A percentile compares a stretch with the other conserved stretches of the same genome.
These are phyloP conservation scores for Drosophila prosaltans DNA, from an alignment of 1,140 invertebrate genomes.

Conservation along the genomic window DNA sequence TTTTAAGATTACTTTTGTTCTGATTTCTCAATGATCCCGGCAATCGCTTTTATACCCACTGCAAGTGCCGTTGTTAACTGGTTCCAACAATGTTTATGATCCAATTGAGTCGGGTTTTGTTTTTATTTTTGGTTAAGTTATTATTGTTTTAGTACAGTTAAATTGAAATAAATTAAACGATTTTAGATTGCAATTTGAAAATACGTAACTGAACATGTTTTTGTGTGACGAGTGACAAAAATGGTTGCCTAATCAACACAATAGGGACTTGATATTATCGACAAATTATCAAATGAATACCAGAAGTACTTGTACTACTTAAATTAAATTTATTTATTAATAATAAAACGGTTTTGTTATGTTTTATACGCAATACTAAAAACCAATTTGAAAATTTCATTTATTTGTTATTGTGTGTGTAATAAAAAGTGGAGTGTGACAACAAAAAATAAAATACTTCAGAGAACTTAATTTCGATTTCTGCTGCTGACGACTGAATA, in stretches of 20 bases:
- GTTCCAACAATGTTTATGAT: neutral
- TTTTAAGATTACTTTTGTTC: neutral
- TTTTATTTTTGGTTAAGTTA: neutral
- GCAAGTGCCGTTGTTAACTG: neutral
- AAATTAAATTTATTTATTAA: too few species aligned
- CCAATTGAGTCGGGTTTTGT: neutral
- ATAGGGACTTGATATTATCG: neutral
- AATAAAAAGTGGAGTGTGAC: too few species aligned
- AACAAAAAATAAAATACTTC: too few species aligned
- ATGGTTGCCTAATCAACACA: neutral
- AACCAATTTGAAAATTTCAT: too few species aligned
- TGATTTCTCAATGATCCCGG: neutral
- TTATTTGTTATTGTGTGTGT: too few species aligned
- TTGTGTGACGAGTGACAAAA: neutral
- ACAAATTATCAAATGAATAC: neutral
- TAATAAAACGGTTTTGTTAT: too few species aligned
- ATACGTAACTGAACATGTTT: neutral
- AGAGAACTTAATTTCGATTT: too few species aligned
- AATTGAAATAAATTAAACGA: neutral
- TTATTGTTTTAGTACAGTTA: conserved; percentile 7
- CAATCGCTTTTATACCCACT: neutral
- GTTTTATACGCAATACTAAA: too few species aligned
- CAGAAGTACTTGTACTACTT: neutral
- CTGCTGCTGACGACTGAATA: too few species aligned
- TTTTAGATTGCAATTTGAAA: conserved; percentile 3